Base-by-base conservation (phyloP, 2,113 vertebrate genomes). In the Petaurus breviceps region DNA sequence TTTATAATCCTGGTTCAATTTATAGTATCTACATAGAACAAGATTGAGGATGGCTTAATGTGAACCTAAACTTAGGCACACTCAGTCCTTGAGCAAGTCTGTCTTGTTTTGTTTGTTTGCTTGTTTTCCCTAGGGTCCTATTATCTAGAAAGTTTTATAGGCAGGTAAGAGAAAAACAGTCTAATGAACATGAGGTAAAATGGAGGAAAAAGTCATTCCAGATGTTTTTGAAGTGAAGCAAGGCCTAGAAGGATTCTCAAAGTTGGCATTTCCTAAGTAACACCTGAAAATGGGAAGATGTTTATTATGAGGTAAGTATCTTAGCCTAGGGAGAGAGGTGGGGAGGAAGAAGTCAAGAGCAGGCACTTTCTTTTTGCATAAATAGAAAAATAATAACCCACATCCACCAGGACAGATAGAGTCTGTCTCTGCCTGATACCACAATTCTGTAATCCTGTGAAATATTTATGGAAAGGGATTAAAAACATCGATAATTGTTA, bases 401-500 rank as follows among this genome's bases (percentile, higher is more conserved):
- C 50, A 37, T 95, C 92, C 12, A 92, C 43, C 51, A 96, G 94
- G 96, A 96, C 95, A 94, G 94, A 95, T 96, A 94, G 61, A 97
- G 92, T 25, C 89, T 96, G 90, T 97, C 97, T 98, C 91, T 90
- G 94, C 90, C 95, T 96, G 95, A 98, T 91, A 97, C 91, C 89
- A 90, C 92, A 91, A 93, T 68, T 97, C 89, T 95, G 55, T 90
- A 89, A 91, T 95, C 61, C 95, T 94, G 96, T 98, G 90, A 98
- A 98, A 98, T 98, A 98, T 98, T 97, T 98, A 98, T 98, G 95
- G 95, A 92, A 97, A 94, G 94, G 95, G 96, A 97, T 96, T 97
- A 84, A 90, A 97, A 94, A 96, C 89, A 96, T 96, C 94, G 89
- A 91, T 98, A 98, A 98, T 97, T 97, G 96, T 97, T 98, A 97